Percentiles rank a stretch among this genome's conserved stretches.
Evolutionary conservation across 2,888 invertebrate genomes (phyloP).

Genomic region (Drosophila neonasuta): DNA sequence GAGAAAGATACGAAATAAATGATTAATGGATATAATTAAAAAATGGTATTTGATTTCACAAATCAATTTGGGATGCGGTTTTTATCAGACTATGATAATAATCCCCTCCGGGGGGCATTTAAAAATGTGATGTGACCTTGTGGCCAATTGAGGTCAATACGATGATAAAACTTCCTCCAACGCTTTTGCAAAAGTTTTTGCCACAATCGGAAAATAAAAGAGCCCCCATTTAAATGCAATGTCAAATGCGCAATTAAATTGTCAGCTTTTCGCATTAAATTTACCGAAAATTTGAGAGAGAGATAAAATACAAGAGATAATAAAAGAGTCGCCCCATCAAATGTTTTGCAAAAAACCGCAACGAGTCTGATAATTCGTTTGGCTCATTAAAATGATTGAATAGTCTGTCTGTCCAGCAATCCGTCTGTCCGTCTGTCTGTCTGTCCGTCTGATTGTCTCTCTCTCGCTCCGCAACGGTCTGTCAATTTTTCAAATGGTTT

Average conservation of each 20-base stretch:
- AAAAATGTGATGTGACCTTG: constrained; percentile 59
- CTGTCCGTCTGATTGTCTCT: neutral
- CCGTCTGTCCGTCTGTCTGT: neutral
- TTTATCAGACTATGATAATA: constrained; percentile 10
- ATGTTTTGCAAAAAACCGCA: constrained; percentile 19
- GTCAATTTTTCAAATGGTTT: constrained; percentile 50
- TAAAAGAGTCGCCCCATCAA: constrained; percentile 37
- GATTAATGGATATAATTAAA: neutral
- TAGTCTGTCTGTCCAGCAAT: constrained; percentile 8
- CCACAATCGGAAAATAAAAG: constrained; percentile 47
- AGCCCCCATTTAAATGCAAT: constrained; percentile 59
- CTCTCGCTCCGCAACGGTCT: constrained; percentile 37
- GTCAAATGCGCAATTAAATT: constrained; percentile 75
- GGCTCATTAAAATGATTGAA: constrained; percentile 60
- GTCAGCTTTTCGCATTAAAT: constrained; percentile 56
- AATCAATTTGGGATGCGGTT: constrained; percentile 33
- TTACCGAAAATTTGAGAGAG: constrained; percentile 28
- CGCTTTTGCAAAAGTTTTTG: constrained; percentile 32
- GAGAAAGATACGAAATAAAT: constrained; percentile 38
- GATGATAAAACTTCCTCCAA: constrained; percentile 73
- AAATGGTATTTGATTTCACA: constrained; percentile 19
- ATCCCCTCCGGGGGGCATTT: constrained; percentile 7
- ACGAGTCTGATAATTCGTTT: constrained; percentile 39
- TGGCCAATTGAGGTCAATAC: constrained; percentile 67
- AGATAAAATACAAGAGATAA: constrained; percentile 43